Base-by-base conservation (phyloP, 1,140 invertebrate species). In the Littorina saxatilis region DNA sequence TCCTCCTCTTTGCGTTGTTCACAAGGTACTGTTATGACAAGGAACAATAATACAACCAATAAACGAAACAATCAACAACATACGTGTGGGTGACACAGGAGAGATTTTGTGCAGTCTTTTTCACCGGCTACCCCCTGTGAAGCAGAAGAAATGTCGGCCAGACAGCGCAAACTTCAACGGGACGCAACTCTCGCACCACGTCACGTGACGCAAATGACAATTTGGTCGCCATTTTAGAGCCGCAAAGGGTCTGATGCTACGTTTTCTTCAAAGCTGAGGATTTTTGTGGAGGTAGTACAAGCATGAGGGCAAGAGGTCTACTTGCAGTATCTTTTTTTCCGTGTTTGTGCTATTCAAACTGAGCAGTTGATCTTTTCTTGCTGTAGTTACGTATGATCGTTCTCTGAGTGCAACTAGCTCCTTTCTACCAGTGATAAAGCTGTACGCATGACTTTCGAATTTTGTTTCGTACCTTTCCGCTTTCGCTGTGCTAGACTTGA, bases 341-440 rank as follows among this genome's bases (percentile, higher is more conserved):
- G 43, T 17, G 43, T 47, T 47, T 9, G 43, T 47, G n/a, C n/a
- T n/a, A n/a, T n/a, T n/a, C n/a, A n/a, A n/a, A n/a, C n/a, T n/a
- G n/a, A n/a, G n/a, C n/a, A 17, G 43, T 47, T 9, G 17, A 47
- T 9, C 17, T 17, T 47, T 47, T 9, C 7, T 17, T 47, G 43
- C 23, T 78, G 39, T 78, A 78, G 76, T 78, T 78, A 61, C 76
- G 76, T 78, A 78, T 63, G 76, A 58, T 43, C 37, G 52, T 58
- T 55, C 55, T 47, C 37, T 73, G 27, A 39, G 39, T 23, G 70
- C 20, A 52, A 27, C 43, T 78, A 78, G 76, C 76, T 78, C 76
- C 76, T 78, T 78, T 58, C 50, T 76, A n/a, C 35, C 2, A 15
- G n/a, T 66, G 76, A 78, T 78, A 78, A 39, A 78, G 76, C 76